Percentiles rank a stretch among this genome's conserved stretches.
Evolutionary conservation across 2,888 invertebrate genomes (phyloP).

Genomic region (Volucella inflata): DNA sequence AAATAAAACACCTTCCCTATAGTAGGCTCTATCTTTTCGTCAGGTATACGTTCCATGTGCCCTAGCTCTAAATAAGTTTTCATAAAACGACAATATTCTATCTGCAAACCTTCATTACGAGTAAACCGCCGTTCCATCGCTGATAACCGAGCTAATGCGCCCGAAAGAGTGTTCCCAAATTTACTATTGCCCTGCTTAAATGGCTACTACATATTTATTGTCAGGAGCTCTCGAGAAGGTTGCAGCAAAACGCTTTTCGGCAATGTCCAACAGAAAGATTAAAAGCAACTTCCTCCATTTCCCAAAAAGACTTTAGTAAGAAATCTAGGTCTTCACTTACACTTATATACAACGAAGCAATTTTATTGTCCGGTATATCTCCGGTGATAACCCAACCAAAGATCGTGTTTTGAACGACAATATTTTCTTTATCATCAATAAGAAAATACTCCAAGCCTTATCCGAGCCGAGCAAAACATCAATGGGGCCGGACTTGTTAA

Average conservation of each 20-base stretch:
- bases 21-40: slow-evolving; percentile 3
- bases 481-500: too few species aligned
- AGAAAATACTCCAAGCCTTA: slow-evolving; percentile 25
- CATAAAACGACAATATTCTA: slow-evolving; percentile 21
- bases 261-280: too few species aligned
- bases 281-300: slow-evolving; percentile 10
- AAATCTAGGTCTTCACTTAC: background rate
- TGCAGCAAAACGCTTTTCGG: too few species aligned
- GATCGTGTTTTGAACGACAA: background rate
- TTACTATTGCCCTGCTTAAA: too few species aligned
- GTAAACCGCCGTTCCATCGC: too few species aligned
- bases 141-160: too few species aligned
- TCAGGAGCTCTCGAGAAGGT: too few species aligned
- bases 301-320: slow-evolving; percentile 14
- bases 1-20: slow-evolving; percentile 54
- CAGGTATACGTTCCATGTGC: slow-evolving; percentile 34
- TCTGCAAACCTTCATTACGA: too few species aligned
- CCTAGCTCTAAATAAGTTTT: slow-evolving; percentile 11
- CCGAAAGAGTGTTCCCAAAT: too few species aligned
- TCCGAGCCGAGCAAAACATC: slow-evolving; percentile 20
- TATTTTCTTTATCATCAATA: background rate
- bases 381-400: slow-evolving; percentile 4
- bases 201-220: too few species aligned
- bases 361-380: background rate
- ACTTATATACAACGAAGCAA: background rate